Conservation (phyloP, 2,113 vertebrate species). For the Chiloscyllium plagiosum region DNA sequence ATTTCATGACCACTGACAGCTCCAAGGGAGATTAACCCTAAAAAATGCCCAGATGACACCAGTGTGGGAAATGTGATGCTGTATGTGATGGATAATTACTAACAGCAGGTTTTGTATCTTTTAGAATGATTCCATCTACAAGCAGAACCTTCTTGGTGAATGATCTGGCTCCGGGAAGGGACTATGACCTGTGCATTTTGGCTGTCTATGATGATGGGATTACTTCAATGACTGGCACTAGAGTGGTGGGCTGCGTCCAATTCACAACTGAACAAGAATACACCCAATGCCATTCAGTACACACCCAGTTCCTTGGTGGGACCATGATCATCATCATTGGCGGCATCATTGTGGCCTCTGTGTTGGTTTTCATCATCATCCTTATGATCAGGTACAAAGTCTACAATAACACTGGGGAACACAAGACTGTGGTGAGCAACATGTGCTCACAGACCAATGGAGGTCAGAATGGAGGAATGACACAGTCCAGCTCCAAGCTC, state of each 20-base stretch:
- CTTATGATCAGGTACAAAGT: slow-evolving; percentile 92
- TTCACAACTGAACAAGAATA: slow-evolving; percentile 73
- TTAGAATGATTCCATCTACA: slow-evolving; percentile 83
- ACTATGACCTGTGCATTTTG: slow-evolving; percentile 85
- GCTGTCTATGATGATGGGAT: slow-evolving; percentile 85
- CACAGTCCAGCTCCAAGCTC: slow-evolving; percentile 54
- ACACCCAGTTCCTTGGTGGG: slow-evolving; percentile 83
- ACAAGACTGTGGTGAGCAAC: slow-evolving; percentile 61
- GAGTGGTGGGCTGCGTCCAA: slow-evolving; percentile 79
- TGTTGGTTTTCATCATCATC: slow-evolving; percentile 90
- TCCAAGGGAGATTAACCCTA: not conserved
- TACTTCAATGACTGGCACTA: slow-evolving; percentile 70
- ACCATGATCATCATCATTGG: slow-evolving; percentile 95
- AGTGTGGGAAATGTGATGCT: not conserved
- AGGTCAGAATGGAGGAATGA: slow-evolving; percentile 52
- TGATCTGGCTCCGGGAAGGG: slow-evolving; percentile 76
- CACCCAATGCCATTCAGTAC: slow-evolving; percentile 73
- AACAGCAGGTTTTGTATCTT: not conserved
- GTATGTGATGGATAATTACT: not conserved
- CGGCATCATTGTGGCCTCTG: slow-evolving; percentile 87
- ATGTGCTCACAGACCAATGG: slow-evolving; percentile 80
- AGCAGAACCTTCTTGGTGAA: slow-evolving; percentile 83
- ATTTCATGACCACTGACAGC: not conserved
- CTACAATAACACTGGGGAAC: slow-evolving; percentile 53
- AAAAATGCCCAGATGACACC: not conserved